These are phyloP conservation scores for Synergus gifuensis DNA, from an alignment of 2,888 invertebrate genomes.

Conservation along the genomic window DNA sequence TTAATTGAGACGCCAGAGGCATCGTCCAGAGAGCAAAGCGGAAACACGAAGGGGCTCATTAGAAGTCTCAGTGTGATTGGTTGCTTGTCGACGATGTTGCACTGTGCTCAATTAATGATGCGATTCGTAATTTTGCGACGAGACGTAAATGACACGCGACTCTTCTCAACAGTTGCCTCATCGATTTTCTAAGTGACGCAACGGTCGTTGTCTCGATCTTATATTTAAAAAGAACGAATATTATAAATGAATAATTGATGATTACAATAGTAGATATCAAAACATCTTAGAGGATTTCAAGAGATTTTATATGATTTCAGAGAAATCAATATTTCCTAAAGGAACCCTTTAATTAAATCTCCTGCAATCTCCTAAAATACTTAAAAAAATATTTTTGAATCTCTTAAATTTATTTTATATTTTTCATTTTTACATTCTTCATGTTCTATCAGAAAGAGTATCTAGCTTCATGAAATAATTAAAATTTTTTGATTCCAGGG, in stretches of 20 bases:
- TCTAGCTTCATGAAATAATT: no score
- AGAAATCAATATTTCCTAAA: no score
- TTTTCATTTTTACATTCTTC: no score
- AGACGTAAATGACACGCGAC: constrained; percentile 18
- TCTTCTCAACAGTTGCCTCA: constrained; percentile 13
- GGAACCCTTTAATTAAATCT: no score
- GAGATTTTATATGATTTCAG: no score
- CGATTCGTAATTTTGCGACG: constrained; percentile 51
- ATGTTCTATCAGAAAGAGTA: no score
- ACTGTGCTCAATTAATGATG: constrained; percentile 57
- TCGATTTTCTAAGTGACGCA: constrained; percentile 1
- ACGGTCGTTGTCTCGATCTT: constrained; percentile 4
- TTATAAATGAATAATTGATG: neutral
- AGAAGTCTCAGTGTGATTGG: constrained; percentile 45
- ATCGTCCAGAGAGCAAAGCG: constrained; percentile 62
- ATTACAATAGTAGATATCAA: neutral
- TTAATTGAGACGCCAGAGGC: constrained; percentile 67
- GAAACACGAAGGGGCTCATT: constrained; percentile 52
- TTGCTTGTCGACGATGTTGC: constrained; percentile 18
- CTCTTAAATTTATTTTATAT: no score
- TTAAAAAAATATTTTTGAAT: no score
- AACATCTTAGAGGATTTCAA: no score
- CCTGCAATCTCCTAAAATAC: no score
- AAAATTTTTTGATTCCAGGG: no score
- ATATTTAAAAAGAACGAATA: neutral